Base-by-base conservation (phyloP, 2,888 invertebrate genomes). In the Cheilosia pagana region DNA sequence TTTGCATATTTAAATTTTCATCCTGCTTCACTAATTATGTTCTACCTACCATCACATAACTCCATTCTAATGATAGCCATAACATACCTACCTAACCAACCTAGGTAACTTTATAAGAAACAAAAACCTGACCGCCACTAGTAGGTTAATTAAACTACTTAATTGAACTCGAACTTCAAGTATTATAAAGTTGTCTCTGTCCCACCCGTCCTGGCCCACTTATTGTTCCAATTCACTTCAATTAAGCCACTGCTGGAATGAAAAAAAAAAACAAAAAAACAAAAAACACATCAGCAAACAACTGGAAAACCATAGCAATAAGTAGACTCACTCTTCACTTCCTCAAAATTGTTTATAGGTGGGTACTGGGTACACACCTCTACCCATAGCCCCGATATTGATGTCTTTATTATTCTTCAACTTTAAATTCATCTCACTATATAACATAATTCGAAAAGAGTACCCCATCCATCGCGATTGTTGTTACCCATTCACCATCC, bases 341-440 rank as follows among this genome's bases (percentile, higher is more conserved):
- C 35, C 5, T 50, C 35, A 50, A 35, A 35, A 35, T 53, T 43
- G 4, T 52, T 1, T n/a, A 10, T 57, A 25, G 12, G 16, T 25
- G 2, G 3, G 5, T 25, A 23, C 3, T 23, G 5, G 1, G 25
- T 3, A 35, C 3, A 10, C 1, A 35, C 35, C 3, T 12, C 35
- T 12, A 3, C 3, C 35, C 3, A 35, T 35, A 35, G 10, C 12
- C 35, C 12, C 12, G 3, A 35, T 45, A 50, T 43, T 70, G 62
- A 77, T 71, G 77, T 70, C 48, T 77, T 71, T 50, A 71, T 77
- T 57, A 71, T 62, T 57, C 52, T 12, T 16, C 35, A 75, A 48
- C 57, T 76, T 53, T 45, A 76, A 39, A 57, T 70, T 28, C 48
- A 75, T 67, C 50, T 59, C 65, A 55, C 74, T 57, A n/a, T n/a